Percentiles rank a stretch among this genome's conserved stretches.
These are phyloP conservation scores for Theodoxus fluviatilis DNA, from an alignment of 2,888 invertebrate genomes.

Conservation along the genomic window DNA sequence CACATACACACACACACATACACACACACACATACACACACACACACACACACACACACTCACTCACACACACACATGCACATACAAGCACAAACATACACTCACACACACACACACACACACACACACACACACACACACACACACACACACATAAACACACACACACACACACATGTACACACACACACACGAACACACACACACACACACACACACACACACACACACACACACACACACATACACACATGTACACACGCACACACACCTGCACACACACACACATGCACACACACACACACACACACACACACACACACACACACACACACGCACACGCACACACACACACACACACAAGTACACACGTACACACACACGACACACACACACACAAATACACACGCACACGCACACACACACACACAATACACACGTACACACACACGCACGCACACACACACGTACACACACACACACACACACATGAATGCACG, in stretches of 20 bases:
- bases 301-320: neutral
- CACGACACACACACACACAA: neutral
- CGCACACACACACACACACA: neutral
- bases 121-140: neutral
- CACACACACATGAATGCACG: neutral
- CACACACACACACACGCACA: neutral
- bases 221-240: slow-evolving; percentile 11
- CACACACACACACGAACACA: slow-evolving; percentile 11
- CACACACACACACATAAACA: neutral
- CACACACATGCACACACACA: neutral
- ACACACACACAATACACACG: neutral
- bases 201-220: slow-evolving; percentile 10
- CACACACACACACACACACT: neutral
- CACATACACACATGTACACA: neutral
- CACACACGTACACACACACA: neutral
- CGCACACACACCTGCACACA: neutral
- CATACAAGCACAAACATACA: neutral
- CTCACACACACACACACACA: slow-evolving; percentile 1
- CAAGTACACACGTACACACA: neutral
- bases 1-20: neutral
- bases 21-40: slow-evolving; percentile 1
- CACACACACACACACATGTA: neutral
- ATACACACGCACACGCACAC: neutral
- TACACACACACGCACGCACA: neutral
- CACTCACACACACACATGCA: neutral